Evolutionary conservation across 2,888 invertebrate genomes (phyloP).

Genomic region (Acleris cristana): DNA sequence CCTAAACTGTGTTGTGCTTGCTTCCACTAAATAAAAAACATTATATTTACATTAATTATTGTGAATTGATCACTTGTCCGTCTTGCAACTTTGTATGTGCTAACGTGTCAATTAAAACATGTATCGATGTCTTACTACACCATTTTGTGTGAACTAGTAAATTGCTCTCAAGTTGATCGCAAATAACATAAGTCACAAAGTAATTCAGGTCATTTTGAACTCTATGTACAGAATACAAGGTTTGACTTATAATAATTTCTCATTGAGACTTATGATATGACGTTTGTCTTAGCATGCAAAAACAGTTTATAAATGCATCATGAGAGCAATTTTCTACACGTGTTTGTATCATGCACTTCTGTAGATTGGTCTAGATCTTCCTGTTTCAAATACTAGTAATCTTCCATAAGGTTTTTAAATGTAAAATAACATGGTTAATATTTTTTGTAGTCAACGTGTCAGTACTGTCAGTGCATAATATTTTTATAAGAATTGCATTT

Average conservation of each 20-base stretch:
- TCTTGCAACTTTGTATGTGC: slow-evolving; percentile 61
- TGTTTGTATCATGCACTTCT: slow-evolving; percentile 15
- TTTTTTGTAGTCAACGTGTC: slow-evolving; percentile 11
- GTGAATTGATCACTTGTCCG: slow-evolving; percentile 48
- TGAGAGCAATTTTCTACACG: slow-evolving; percentile 22
- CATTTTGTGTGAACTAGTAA: slow-evolving; percentile 8
- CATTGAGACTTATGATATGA: too few relatives aligned
- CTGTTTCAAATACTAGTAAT: slow-evolving; percentile 3
- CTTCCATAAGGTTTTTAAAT: slow-evolving; percentile 3
- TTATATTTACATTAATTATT: slow-evolving; percentile 22
- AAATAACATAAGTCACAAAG: background rate
- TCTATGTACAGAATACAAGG: background rate
- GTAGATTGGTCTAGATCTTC: slow-evolving; percentile 23
- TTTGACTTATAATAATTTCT: background rate
- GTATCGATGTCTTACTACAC: slow-evolving; percentile 52
- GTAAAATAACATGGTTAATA: slow-evolving; percentile 9
- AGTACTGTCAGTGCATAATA: slow-evolving; percentile 5
- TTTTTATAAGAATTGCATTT: slow-evolving; percentile 29
- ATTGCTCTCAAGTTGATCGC: slow-evolving; percentile 9
- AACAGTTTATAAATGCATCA: background rate
- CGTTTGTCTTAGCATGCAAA: too few relatives aligned
- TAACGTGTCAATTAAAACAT: slow-evolving; percentile 71
- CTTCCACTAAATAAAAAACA: slow-evolving; percentile 46
- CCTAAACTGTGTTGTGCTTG: slow-evolving; percentile 70
- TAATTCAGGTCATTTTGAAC: background rate